phyloP scores from a whole-genome alignment of 2,888 invertebrate species.

The Drosophila meridiana region DNA sequence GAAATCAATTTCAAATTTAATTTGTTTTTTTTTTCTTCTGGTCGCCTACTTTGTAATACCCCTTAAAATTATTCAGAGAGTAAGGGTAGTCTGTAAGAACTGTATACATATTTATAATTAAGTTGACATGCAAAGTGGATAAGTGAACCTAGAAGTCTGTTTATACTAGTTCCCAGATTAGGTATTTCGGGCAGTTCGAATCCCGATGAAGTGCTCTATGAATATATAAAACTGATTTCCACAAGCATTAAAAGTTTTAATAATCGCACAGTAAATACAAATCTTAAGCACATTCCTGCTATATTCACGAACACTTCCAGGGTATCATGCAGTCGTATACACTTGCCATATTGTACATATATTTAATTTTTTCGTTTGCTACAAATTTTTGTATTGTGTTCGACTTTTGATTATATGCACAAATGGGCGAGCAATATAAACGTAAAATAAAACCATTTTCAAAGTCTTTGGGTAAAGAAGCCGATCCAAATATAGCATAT shows the following conservation, averaged over 20 bases:
- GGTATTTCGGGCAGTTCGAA: background rate
- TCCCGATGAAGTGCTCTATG: background rate
- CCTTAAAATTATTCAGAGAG: background rate
- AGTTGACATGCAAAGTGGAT: background rate
- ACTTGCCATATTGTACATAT: background rate
- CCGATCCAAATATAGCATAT: background rate
- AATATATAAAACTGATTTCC: background rate
- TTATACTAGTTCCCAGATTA: background rate
- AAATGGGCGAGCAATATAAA: slow-evolving; percentile 36
- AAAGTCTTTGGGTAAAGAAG: slow-evolving; percentile 12
- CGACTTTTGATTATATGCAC: slow-evolving; percentile 63
- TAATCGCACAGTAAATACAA: background rate
- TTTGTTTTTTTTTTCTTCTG: slow-evolving; percentile 52
- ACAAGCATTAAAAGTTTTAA: background rate
- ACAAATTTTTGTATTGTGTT: slow-evolving; percentile 34
- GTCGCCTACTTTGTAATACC: slow-evolving; percentile 14
- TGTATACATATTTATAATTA: background rate
- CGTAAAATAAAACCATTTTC: slow-evolving; percentile 11
- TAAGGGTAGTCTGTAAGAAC: background rate
- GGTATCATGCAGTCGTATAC: background rate
- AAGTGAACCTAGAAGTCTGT: background rate
- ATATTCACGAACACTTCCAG: background rate
- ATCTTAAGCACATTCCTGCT: background rate
- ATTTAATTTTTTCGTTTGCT: slow-evolving; percentile 8
- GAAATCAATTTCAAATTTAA: slow-evolving; percentile 76